These are phyloP conservation scores for Drosophila nannoptera DNA, from an alignment of 1,140 invertebrate genomes.

Conservation along the genomic window DNA sequence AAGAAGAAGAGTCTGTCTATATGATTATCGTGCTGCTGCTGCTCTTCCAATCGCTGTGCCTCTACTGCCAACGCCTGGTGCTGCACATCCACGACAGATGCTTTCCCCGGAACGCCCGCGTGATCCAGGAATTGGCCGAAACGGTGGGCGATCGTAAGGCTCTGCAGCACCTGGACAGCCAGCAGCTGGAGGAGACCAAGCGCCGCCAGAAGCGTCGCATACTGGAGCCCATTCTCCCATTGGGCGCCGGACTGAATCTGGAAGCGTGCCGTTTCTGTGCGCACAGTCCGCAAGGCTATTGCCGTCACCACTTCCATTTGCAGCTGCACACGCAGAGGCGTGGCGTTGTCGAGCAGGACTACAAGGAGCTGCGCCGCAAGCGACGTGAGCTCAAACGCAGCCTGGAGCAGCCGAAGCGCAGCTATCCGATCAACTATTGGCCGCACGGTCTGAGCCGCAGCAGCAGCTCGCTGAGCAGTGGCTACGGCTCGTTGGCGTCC, in stretches of 20 bases:
- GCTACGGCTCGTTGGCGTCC: constrained; percentile 46
- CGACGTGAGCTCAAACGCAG: constrained; percentile 64
- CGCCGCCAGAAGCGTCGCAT: constrained; percentile 59
- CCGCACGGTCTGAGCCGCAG: constrained; percentile 35
- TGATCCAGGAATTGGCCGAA: constrained; percentile 74
- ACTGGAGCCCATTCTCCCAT: constrained; percentile 54
- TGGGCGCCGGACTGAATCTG: constrained; percentile 49
- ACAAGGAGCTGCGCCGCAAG: constrained; percentile 58
- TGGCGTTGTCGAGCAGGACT: constrained; percentile 47
- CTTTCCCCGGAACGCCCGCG: constrained; percentile 72
- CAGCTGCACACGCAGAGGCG: constrained; percentile 57
- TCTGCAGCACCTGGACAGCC: constrained; percentile 57
- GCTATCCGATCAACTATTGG: constrained; percentile 36
- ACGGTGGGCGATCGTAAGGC: constrained; percentile 72
- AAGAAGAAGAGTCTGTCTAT: constrained; percentile 33
- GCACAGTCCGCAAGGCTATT: constrained; percentile 76
- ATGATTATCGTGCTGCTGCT: constrained; percentile 79
- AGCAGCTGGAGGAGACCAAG: constrained; percentile 59
- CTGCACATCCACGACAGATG: constrained; percentile 76
- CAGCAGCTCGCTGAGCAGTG: constrained; percentile 58
- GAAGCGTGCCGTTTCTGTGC: constrained; percentile 76
- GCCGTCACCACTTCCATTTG: constrained; percentile 73
- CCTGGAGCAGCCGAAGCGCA: constrained; percentile 41
- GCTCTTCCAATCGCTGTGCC: constrained; percentile 78
- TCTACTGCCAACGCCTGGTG: constrained; percentile 77